A percentile compares a stretch with the other conserved stretches of the same genome.
Conservation (phyloP, 2,113 vertebrate species). For the Odontophorus gujanensis region DNA sequence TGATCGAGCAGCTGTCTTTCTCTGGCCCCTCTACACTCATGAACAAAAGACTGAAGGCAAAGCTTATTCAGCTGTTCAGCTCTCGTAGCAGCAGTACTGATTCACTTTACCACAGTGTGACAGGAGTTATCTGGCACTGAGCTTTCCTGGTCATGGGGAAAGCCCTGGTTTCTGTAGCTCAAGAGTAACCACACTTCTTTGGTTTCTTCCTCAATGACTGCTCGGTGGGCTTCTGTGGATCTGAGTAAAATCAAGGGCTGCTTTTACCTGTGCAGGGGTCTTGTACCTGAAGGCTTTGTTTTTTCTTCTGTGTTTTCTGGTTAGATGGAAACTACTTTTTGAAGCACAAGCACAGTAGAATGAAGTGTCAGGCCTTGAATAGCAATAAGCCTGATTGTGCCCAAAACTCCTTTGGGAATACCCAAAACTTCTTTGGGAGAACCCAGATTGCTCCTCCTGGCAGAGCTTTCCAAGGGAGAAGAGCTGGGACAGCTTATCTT, state of each 20-base stretch:
- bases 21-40: not conserved
- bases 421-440: not conserved
- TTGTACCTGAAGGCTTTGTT: not conserved
- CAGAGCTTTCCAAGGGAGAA: not conserved
- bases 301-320: not conserved
- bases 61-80: rapidly evolving
- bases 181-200: not conserved
- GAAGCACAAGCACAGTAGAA: not conserved
- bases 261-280: not conserved
- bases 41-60: not conserved
- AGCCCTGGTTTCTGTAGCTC: not conserved
- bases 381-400: not conserved
- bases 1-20: no score
- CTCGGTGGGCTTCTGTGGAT: not conserved
- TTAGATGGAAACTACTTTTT: not conserved
- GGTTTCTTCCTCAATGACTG: not conserved
- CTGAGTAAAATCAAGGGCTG: not conserved
- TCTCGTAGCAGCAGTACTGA: rapidly evolving
- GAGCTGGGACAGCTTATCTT: not conserved
- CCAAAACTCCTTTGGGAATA: not conserved
- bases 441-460: not conserved
- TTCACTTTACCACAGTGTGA: not conserved
- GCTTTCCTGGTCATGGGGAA: not conserved
- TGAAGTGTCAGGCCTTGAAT: not conserved
- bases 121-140: not conserved